Conservation (phyloP, 2,113 vertebrate genomes). For the Vulpes vulpes region DNA sequence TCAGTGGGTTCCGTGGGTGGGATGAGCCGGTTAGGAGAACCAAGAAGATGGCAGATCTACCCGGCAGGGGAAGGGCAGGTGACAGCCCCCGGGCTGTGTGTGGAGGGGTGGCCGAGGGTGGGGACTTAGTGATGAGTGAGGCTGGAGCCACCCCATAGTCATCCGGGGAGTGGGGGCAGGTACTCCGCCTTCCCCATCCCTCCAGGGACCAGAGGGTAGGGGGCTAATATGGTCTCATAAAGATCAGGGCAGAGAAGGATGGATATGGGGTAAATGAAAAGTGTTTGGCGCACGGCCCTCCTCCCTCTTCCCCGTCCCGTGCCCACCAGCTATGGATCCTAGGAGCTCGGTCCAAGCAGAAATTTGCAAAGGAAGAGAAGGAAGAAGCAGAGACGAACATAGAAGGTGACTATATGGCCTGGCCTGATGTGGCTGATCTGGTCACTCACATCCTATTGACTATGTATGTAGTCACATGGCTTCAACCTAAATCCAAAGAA, state of each 20-base stretch:
- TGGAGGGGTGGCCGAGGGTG: too few species aligned
- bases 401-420: neutral
- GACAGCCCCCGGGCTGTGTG: neutral
- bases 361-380: neutral
- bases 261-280: neutral
- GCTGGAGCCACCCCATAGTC: too few species aligned
- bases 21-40: neutral
- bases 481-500: neutral
- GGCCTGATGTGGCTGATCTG: neutral
- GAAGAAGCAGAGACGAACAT: neutral
- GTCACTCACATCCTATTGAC: neutral
- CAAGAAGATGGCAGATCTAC: neutral
- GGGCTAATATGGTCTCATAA: neutral
- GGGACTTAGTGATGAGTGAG: too few species aligned
- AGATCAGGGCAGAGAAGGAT: neutral
- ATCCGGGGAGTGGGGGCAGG: neutral
- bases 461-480: neutral
- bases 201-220: neutral
- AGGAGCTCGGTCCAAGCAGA: neutral
- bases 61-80: neutral
- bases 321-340: neutral
- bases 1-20: neutral
- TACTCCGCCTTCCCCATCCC: neutral
- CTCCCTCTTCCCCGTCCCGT: accelerated
- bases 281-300: neutral